Percentiles rank a stretch among this genome's conserved stretches.
These are phyloP conservation scores for Hemichromis elongatus DNA, from an alignment of 2,113 vertebrate species.

Conservation along the genomic window DNA sequence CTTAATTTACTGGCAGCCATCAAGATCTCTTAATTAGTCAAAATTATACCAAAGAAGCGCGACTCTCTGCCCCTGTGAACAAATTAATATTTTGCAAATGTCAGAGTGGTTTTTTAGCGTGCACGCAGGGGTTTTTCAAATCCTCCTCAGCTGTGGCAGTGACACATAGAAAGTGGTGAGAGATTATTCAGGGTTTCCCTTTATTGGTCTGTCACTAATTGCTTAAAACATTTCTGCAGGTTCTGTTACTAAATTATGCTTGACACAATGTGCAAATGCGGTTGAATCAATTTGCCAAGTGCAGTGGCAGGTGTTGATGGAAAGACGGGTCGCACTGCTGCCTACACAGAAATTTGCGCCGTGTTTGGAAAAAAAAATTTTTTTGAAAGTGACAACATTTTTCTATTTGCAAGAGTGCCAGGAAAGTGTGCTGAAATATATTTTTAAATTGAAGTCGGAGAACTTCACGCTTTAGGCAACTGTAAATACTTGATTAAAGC, in stretches of 20 bases:
- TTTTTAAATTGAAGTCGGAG: background rate
- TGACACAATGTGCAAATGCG: background rate
- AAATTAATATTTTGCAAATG: conserved; percentile 9
- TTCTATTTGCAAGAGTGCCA: background rate
- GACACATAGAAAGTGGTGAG: background rate
- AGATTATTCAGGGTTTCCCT: conserved; percentile 1
- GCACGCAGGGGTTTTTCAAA: background rate
- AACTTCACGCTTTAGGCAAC: background rate
- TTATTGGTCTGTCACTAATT: background rate
- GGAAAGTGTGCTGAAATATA: background rate
- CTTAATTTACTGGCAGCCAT: background rate
- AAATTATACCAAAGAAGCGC: background rate
- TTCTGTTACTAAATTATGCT: background rate
- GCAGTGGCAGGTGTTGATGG: background rate
- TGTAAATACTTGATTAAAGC: background rate
- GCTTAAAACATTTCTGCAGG: background rate
- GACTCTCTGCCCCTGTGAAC: background rate
- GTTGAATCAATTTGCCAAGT: background rate
- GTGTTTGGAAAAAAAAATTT: background rate
- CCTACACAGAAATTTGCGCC: background rate
- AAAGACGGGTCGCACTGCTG: conserved; percentile 5
- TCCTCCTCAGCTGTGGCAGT: background rate
- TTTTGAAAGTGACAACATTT: background rate
- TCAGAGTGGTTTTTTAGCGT: background rate
- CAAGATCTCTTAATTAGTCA: conserved; percentile 2